These are phyloP conservation scores for Sardina pilchardus DNA, from an alignment of 2,113 vertebrate species.

Conservation along the genomic window DNA sequence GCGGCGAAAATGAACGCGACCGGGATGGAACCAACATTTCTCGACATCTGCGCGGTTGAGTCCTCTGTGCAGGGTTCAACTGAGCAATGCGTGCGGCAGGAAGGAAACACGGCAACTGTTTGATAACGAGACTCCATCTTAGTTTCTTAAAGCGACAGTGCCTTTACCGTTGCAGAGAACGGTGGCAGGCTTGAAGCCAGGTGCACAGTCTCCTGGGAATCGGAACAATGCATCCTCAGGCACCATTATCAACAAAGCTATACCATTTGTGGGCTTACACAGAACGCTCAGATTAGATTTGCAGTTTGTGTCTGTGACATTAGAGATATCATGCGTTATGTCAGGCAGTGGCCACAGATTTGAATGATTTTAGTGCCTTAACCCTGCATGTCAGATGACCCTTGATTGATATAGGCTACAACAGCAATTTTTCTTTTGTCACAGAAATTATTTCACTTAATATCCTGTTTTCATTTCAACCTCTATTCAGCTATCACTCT, in stretches of 20 bases:
- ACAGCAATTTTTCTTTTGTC: background rate
- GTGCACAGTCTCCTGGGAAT: background rate
- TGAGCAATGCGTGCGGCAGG: constrained; percentile 45
- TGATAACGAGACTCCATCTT: constrained; percentile 58
- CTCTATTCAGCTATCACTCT: background rate
- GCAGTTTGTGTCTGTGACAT: background rate
- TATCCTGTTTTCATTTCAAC: background rate
- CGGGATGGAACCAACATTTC: background rate
- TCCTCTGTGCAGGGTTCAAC: constrained; percentile 43
- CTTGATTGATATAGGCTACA: background rate
- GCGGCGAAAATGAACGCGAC: constrained; percentile 15
- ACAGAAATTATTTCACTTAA: background rate
- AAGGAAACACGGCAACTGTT: constrained; percentile 54
- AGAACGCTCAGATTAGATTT: background rate
- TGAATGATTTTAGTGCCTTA: background rate
- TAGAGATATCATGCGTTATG: background rate
- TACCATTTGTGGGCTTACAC: background rate
- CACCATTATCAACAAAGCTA: background rate
- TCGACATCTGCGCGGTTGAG: background rate
- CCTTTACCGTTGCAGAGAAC: background rate
- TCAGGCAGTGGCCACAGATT: background rate
- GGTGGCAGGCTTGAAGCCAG: constrained; percentile 11
- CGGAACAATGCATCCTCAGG: constrained; percentile 4
- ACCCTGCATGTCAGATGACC: background rate
- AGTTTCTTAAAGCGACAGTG: constrained; percentile 60